Evolutionary conservation across 2,888 invertebrate species (phyloP), one percentile per base, ranked within the genome.

Genomic region (Heliconius charithonia): DNA sequence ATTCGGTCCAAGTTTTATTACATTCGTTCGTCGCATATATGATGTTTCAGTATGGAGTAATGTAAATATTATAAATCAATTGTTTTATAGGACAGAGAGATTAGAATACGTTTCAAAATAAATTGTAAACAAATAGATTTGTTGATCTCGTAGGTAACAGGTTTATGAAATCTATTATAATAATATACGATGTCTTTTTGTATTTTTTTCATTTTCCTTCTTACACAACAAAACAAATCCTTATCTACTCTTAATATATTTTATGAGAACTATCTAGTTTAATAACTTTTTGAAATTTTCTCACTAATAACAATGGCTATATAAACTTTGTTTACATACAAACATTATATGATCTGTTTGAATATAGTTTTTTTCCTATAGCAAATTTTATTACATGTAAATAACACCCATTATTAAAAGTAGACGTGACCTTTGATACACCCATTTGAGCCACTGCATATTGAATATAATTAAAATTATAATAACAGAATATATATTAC

Each of bases 1-100:
- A 88, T 89, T 90, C 89, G 90, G 91, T 91, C 89, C 90, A 90
- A 91, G 90, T 89, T 87, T 27, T 82, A 10, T 37, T 37, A 80
- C 80, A 75, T 66, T 79, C 79, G 51, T 56, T 65, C 27, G 73
- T 37, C 25, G 71, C 27, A 27, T 22, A 29, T 29, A 22, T 71
- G 27, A 25, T 13, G 10, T 56, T 32, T 29, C 13, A 56, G 7
- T 32, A 72, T n/a, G 67, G 22, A 67, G n/a, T 37, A 37, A 67
- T 67, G 12, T 10, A n/a, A n/a, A 37, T 37, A n/a, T n/a, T 37
- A 67, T n/a, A n/a, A 41, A n/a, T 67, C 0, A 67, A 67, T 41
- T 13, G 16, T 67, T 12, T 2, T n/a, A 41, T 41, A 41, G 10
- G 10, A n/a, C 7, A 41, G 16, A 6, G 13, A 41, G 10, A 41